Base-by-base conservation (phyloP, 2,888 invertebrate genomes). In the Muschampia staudingeri region DNA sequence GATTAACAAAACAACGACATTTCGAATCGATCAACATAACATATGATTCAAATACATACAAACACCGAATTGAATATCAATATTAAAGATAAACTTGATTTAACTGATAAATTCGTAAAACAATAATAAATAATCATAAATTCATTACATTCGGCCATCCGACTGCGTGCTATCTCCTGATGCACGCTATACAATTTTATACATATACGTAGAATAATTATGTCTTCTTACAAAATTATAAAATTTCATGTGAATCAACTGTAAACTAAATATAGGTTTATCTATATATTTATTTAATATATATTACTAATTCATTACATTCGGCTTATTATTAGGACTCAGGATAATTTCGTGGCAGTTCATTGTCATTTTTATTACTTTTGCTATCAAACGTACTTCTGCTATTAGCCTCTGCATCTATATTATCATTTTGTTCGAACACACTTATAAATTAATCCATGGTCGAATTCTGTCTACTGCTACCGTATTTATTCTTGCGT, bases 381-480 rank as follows among this genome's bases (percentile, higher is more conserved):
- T 52, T n/a, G 52, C n/a, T 52, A 52, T 52, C 52, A 52, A n/a
- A 52, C 52, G 52, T 52, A 52, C 52, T 52, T 3, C 52, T 52
- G 42, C 42, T 11, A n/a, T 52, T 52, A 52, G 52, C 1, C n/a
- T n/a, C 52, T 8, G 52, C 52, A 52, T 52, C 52, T 7, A 52
- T 2, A 7, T 52, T 52, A 52, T 52, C 52, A 1, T 52, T n/a
- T 5, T 52, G 52, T 7, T 4, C 5, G 52, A n/a, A 52, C 42
- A 84, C 52, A 73, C 82, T 67, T 34, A 25, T 25, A 25, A 25
- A 25, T 25, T 25, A 25, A 87, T 85, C 84, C 84, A 85, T 11
- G 85, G 85, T 78, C 84, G 83, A 25, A 87, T 83, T 52, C 87
- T 81, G 56, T 86, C 84, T 11, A 80, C 78, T 12, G 86, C 83